phyloP scores from a whole-genome alignment of 2,113 vertebrate species.

The Poecilia latipinna region DNA sequence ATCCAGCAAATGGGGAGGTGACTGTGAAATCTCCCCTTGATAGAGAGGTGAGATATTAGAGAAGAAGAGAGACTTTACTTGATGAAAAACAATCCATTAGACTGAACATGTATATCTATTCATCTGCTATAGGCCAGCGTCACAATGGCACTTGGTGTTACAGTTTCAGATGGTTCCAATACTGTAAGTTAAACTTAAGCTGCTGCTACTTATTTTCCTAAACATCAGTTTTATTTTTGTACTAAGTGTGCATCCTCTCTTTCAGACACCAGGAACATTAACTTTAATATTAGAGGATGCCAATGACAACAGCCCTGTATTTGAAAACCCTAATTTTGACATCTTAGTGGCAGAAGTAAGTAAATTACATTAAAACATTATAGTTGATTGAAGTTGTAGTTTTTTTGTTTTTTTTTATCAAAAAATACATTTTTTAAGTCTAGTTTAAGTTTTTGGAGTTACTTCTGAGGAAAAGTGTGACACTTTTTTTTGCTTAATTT shows the following conservation, averaged over 20 bases:
- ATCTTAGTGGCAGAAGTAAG: constrained; percentile 78
- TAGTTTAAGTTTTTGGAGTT: neutral
- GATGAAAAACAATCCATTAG: neutral
- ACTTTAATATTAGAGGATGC: constrained; percentile 66
- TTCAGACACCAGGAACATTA: neutral
- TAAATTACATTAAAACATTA: constrained; percentile 1
- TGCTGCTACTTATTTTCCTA: neutral
- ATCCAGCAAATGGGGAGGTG: constrained; percentile 26
- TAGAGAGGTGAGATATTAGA: constrained; percentile 77
- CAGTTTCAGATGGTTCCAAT: neutral
- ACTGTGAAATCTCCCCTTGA: constrained; percentile 54
- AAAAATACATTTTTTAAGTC: neutral
- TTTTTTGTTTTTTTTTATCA: neutral
- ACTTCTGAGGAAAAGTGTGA: neutral
- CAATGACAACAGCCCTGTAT: constrained; percentile 84
- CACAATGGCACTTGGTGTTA: accelerated
- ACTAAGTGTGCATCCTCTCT: constrained; percentile 26
- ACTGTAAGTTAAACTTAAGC: constrained; percentile 13
- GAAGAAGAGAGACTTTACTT: neutral
- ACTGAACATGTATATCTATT: neutral
- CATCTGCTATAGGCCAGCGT: neutral
- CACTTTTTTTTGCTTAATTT: neutral
- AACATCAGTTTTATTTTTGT: neutral
- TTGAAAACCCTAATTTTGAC: constrained; percentile 69
- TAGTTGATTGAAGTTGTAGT: neutral